These are phyloP conservation scores for Heptranchias perlo DNA, from an alignment of 2,113 vertebrate genomes.

Conservation along the genomic window DNA sequence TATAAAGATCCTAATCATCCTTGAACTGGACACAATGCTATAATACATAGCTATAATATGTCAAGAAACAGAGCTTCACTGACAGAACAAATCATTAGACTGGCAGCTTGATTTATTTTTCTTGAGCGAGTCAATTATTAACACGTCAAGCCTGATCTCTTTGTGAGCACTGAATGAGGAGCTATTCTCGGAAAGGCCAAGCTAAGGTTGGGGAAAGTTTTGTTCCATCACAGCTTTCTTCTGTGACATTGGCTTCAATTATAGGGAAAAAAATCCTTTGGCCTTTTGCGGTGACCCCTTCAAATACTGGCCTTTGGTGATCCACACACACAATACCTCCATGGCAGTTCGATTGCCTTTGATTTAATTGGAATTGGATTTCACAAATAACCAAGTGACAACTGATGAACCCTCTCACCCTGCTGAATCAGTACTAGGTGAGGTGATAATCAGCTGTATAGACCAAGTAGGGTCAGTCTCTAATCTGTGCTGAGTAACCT, in stretches of 20 bases:
- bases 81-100: neutral
- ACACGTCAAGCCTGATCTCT: neutral
- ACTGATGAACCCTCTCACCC: neutral
- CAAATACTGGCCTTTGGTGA: neutral
- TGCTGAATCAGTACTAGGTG: neutral
- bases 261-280: neutral
- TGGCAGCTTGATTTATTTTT: constrained; percentile 1
- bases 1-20: neutral
- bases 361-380: neutral
- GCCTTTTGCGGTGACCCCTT: neutral
- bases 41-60: neutral
- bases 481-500: neutral
- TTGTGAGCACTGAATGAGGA: neutral
- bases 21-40: constrained; percentile 4
- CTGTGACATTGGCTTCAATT: neutral
- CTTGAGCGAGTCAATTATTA: neutral
- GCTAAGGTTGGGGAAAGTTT: neutral
- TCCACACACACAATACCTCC: neutral
- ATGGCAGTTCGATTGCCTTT: neutral
- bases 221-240: neutral
- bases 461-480: neutral
- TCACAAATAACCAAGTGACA: neutral
- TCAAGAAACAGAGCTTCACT: neutral
- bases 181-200: neutral
- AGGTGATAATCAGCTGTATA: neutral